Conservation (phyloP, 2,888 invertebrate genomes). For the Acleris holmiana region DNA sequence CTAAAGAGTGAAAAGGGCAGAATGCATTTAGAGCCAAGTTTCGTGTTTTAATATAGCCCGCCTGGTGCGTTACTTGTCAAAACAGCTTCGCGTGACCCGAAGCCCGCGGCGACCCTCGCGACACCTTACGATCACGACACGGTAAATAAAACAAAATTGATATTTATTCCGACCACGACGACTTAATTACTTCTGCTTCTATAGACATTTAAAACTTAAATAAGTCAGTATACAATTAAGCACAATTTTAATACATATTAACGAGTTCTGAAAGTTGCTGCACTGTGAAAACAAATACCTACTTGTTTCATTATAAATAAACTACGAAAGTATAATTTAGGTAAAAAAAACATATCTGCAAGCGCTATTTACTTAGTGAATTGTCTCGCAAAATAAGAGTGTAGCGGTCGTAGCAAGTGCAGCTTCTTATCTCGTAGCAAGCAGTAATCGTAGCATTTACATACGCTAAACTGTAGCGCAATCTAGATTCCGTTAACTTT, state of each 20-base stretch:
- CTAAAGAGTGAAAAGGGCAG: too few relatives aligned
- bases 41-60: too few relatives aligned
- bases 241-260: too few relatives aligned
- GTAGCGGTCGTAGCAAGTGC: conserved; percentile 32
- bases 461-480: conserved; percentile 27
- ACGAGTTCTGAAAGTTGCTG: too few relatives aligned
- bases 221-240: too few relatives aligned
- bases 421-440: conserved; percentile 35
- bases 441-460: conserved; percentile 31
- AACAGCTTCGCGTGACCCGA: conserved; percentile 53
- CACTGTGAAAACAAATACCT: background rate
- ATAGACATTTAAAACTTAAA: too few relatives aligned
- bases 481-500: background rate
- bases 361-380: conserved; percentile 7
- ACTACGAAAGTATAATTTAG: background rate
- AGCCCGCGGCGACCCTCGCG: conserved; percentile 45
- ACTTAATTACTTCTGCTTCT: conserved; percentile 14
- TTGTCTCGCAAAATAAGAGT: conserved; percentile 17
- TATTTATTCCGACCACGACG: conserved; percentile 35
- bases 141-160: conserved; percentile 39
- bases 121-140: conserved; percentile 41
- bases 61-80: conserved; percentile 46
- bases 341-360: conserved; percentile 4
- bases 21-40: too few relatives aligned
- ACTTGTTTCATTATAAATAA: too few relatives aligned